Evolutionary conservation across 1,140 invertebrate species (phyloP), one percentile per base, ranked within the genome.

Genomic region (Ceratina japonica): DNA sequence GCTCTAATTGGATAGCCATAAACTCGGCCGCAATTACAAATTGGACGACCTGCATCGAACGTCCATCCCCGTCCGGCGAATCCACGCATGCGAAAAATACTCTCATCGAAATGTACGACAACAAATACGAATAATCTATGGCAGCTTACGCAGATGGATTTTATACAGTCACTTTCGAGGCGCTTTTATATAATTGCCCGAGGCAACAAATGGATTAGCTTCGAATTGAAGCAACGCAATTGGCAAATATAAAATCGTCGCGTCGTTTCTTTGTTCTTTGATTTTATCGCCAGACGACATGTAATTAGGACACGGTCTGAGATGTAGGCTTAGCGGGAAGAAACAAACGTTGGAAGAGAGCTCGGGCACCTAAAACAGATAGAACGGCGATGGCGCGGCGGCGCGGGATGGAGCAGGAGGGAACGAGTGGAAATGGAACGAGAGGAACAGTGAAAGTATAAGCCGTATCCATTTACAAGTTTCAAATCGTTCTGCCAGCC

Each of bases 381-480:
- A 69, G 54, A 31, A 66, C n/a, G 51, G 49, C 37, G 24, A 44
- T 58, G 63, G 49, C 27, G 62, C 15, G n/a, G 37, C n/a, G 12
- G 31, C 37, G 54, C 31, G 68, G 73, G 31, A 79, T 80, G 65
- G 51, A 62, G 69, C 59, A 59, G 61, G 56, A 31, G 54, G 44
- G 58, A 5, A 31, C 52, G 49, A 44, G 18, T 66, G 18, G 18
- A 79, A n/a, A 63, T 37, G 64, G 59, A 76, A 16, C 18, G 75
- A n/a, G 69, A 54, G 59, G 27, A 31, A 72, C 27, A 74, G 18
- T 75, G 75, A 75, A 81, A 75, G 84, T 87, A 85, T 86, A 79
- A 87, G 86, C 81, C 83, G 80, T 86, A 88, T 90, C 86, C 79
- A 85, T 87, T 89, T 89, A 87, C 87, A 85, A 87, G 83, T 89